Evolutionary conservation across 2,113 vertebrate species (phyloP).

Genomic region (Arvicanthis niloticus): DNA sequence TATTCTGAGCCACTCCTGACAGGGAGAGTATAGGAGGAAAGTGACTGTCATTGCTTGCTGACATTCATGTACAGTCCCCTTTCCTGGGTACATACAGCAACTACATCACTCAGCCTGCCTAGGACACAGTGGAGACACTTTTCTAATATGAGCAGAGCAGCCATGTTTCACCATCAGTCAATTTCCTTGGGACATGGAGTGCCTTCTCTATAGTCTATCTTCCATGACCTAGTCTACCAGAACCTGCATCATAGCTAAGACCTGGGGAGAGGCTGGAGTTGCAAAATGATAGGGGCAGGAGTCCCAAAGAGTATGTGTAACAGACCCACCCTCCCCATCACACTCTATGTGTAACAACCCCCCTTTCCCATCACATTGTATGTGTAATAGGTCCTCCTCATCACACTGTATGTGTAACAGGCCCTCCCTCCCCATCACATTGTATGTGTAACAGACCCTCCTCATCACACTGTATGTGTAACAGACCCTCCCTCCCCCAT

Average conservation of each 20-base stretch:
- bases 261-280: not conserved
- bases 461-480: not conserved
- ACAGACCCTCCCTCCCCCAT: rapidly evolving
- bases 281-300: rapidly evolving
- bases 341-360: not conserved
- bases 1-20: rapidly evolving
- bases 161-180: rapidly evolving
- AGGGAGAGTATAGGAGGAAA: not conserved
- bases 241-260: not conserved
- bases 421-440: not conserved
- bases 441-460: not conserved
- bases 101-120: rapidly evolving
- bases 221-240: not conserved
- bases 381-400: not conserved
- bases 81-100: not conserved
- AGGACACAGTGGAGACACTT: rapidly evolving
- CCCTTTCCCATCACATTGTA: not conserved
- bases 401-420: not conserved
- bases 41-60: rapidly evolving
- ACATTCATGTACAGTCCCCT: rapidly evolving
- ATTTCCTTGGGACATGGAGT: rapidly evolving
- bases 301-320: not conserved
- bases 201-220: not conserved
- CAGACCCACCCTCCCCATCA: not conserved
- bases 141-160: rapidly evolving